Percentiles rank a stretch among this genome's conserved stretches.
Evolutionary conservation across 2,888 invertebrate genomes (phyloP).

Genomic region (Galeruca laticollis): DNA sequence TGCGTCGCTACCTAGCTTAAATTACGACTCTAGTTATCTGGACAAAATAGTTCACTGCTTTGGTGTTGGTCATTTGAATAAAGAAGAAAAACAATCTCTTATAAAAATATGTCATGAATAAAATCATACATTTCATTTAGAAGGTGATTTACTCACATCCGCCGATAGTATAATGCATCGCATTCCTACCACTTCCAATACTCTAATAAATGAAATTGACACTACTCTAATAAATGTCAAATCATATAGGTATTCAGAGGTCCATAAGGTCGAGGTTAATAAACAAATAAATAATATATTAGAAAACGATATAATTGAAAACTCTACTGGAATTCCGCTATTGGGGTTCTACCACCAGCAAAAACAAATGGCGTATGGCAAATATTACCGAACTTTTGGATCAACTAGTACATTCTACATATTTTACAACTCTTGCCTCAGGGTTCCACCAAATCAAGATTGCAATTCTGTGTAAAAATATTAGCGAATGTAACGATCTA

Average conservation of each 20-base stretch:
- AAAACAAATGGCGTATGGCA: slow-evolving; percentile 43
- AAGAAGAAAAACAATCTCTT: slow-evolving; percentile 51
- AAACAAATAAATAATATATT: slow-evolving; percentile 53
- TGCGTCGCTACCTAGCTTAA: background rate
- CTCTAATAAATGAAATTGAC: too few species aligned
- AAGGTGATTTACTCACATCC: slow-evolving; percentile 47
- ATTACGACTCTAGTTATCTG: background rate
- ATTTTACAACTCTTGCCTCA: slow-evolving; percentile 60
- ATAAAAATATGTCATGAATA: slow-evolving; percentile 50
- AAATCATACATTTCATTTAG: slow-evolving; percentile 51
- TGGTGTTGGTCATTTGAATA: slow-evolving; percentile 50
- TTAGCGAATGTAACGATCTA: too few species aligned
- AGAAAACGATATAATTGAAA: slow-evolving; percentile 51
- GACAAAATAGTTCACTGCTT: slow-evolving; percentile 28
- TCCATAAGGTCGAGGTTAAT: slow-evolving; percentile 55
- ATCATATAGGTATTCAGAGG: slow-evolving; percentile 54
- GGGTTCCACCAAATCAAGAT: slow-evolving; percentile 64
- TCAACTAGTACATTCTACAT: slow-evolving; percentile 59
- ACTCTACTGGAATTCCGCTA: slow-evolving; percentile 51
- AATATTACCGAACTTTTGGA: slow-evolving; percentile 59
- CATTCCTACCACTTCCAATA: slow-evolving; percentile 47
- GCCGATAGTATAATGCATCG: slow-evolving; percentile 48
- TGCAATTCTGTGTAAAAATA: too few species aligned
- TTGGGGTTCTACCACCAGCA: slow-evolving; percentile 32
- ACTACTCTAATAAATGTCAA: slow-evolving; percentile 51